These are phyloP conservation scores for Sphenodon punctatus DNA, from an alignment of 2,797 vertebrate genomes.

Conservation along the genomic window DNA sequence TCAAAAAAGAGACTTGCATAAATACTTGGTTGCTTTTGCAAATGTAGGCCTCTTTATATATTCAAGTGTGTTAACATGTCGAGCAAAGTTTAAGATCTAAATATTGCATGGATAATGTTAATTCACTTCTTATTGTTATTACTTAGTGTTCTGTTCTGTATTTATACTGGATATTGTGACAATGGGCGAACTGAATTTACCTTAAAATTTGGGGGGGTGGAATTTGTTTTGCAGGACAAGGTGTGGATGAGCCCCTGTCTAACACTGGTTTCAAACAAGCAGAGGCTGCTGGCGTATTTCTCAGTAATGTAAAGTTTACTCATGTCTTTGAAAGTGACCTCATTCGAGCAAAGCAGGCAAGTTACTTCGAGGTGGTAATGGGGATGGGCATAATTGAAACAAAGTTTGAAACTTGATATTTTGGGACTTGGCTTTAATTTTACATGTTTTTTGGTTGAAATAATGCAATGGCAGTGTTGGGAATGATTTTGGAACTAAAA, in stretches of 20 bases:
- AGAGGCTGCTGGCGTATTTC: conserved; percentile 83
- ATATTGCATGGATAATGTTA: no score
- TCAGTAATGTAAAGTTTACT: conserved; percentile 83
- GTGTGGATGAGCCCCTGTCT: conserved; percentile 85
- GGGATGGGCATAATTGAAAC: neutral
- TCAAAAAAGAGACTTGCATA: no score
- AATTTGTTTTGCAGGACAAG: conserved; percentile 80
- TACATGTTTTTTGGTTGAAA: neutral
- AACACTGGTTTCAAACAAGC: conserved; percentile 86
- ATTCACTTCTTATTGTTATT: no score
- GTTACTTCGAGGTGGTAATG: neutral
- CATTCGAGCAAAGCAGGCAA: conserved; percentile 85
- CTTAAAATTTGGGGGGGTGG: neutral
- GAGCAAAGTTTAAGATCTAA: no score
- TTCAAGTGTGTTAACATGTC: no score
- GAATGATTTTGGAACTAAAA: neutral
- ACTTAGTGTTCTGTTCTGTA: no score
- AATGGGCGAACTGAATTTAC: neutral
- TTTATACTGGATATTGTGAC: no score
- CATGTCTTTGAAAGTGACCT: conserved; percentile 89
- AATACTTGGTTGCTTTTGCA: no score
- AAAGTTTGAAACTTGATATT: neutral
- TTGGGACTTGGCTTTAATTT: neutral
- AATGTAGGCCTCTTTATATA: no score
- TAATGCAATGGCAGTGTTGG: neutral